These are phyloP conservation scores for Crocuta crocuta DNA, from an alignment of 2,113 vertebrate genomes.

Conservation along the genomic window DNA sequence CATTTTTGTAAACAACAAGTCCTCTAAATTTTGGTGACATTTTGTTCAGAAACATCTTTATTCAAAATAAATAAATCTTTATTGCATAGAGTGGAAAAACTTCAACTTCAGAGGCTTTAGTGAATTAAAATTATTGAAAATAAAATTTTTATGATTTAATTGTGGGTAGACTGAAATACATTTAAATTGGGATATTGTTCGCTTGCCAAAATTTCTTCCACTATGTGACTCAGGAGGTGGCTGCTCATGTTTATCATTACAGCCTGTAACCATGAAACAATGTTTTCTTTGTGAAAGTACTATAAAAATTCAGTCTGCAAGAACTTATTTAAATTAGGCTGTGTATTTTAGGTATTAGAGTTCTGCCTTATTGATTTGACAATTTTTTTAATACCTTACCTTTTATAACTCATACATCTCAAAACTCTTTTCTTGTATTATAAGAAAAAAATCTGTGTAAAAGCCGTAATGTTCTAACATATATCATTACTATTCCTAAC, in stretches of 20 bases:
- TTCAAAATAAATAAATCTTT: background rate
- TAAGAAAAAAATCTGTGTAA: background rate
- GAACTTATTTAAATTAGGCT: conserved; percentile 40
- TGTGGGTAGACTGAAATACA: background rate
- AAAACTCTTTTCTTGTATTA: background rate
- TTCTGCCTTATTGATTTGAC: conserved; percentile 12
- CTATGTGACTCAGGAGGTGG: background rate
- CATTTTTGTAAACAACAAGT: conserved; percentile 37
- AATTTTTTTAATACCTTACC: background rate
- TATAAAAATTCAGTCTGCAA: background rate
- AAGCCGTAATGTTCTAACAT: conserved; percentile 50
- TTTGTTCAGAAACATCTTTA: background rate
- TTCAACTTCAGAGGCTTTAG: background rate
- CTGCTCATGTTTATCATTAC: background rate
- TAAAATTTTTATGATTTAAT: background rate
- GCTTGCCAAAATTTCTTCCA: background rate
- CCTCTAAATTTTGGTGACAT: background rate
- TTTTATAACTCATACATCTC: conserved; percentile 19
- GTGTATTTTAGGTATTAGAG: background rate
- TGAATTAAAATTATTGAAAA: background rate
- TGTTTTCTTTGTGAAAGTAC: conserved; percentile 37
- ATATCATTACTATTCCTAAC: conserved; percentile 74
- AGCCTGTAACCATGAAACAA: background rate
- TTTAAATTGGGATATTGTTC: background rate
- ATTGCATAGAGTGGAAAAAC: background rate